Evolutionary conservation across 2,113 vertebrate species (phyloP).

Genomic region (Cephalopterus ornatus): DNA sequence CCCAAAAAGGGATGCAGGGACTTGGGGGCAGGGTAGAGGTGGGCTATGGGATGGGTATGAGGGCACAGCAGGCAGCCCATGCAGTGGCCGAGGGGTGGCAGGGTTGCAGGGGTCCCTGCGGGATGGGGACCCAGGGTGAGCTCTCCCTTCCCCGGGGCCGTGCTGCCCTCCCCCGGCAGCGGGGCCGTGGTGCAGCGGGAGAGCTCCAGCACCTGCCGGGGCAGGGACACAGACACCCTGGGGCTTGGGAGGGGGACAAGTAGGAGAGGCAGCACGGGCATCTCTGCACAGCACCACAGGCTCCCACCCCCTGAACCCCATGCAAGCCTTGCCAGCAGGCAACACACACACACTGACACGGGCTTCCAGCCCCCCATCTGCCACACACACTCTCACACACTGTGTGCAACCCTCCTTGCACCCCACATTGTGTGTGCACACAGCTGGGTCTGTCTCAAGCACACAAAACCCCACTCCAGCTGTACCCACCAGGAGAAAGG

Average conservation of each 20-base stretch:
- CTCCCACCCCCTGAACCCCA: background rate
- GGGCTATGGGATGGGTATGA: background rate
- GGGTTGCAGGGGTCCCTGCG: background rate
- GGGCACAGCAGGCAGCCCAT: background rate
- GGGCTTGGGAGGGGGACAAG: background rate
- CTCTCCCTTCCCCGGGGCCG: background rate
- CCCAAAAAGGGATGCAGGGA: background rate
- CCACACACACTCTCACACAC: background rate
- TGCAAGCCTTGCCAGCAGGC: background rate
- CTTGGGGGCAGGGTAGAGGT: too few species aligned
- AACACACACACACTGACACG: background rate
- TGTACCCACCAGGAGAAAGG: background rate
- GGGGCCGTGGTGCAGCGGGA: background rate
- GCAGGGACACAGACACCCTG: background rate
- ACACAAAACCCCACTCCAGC: background rate
- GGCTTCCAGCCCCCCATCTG: background rate
- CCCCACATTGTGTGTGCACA: background rate
- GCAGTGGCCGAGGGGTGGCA: background rate
- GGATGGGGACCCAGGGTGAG: background rate
- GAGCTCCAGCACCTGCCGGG: background rate
- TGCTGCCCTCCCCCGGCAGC: slow-evolving; percentile 34
- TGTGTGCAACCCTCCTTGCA: too few species aligned
- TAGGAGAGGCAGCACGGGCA: background rate
- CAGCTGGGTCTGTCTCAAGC: background rate
- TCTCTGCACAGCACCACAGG: background rate